Evolutionary conservation across 1,140 invertebrate species (phyloP), one percentile per base, ranked within the genome.

Genomic region (Condylostylus longicornis): DNA sequence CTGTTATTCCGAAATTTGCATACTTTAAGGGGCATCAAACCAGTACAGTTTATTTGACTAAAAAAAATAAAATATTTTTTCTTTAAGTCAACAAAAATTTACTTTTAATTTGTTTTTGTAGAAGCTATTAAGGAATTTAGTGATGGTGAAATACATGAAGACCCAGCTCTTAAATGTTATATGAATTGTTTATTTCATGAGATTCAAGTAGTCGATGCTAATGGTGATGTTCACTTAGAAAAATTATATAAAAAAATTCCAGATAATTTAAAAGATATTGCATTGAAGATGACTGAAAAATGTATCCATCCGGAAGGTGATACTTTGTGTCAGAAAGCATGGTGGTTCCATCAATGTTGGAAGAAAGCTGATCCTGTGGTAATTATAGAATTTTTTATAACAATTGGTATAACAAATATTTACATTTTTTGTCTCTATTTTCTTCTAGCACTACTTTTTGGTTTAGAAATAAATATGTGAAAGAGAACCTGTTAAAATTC

Each of bases 291-390:
- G 42, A 45, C 49, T 9, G 49, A 54, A 18, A 42, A 41, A 1
- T 58, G 55, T 20, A 43, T 48, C 15, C 45, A 52, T 36, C 43
- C 51, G 1, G 43, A 58, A 30, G 55, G 55, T 18, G 48, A 53
- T 20, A 58, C 49, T 8, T 28, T 57, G 13, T 53, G 53, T 19
- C 52, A 58, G 28, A 48, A 53, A 33, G 51, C 53, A 13, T 58
- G 53, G 50, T 57, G 52, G 52, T 44, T 58, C 22, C 52, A 58
- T 41, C 46, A 54, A 23, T 58, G 55, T 36, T 58, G 55, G 55
- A 58, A 57, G 27, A 52, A 50, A 28, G 47, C 52, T 5, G 58
- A 61, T 50, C 58, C 58, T 6, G 48, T 46, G 12, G 40, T 41
- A 37, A 27, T 17, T 30, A 30, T 18, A n/a, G 8, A 19, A 13